phyloP scores from a whole-genome alignment of 2,888 invertebrate species.

The Chrysolina haemoptera region DNA sequence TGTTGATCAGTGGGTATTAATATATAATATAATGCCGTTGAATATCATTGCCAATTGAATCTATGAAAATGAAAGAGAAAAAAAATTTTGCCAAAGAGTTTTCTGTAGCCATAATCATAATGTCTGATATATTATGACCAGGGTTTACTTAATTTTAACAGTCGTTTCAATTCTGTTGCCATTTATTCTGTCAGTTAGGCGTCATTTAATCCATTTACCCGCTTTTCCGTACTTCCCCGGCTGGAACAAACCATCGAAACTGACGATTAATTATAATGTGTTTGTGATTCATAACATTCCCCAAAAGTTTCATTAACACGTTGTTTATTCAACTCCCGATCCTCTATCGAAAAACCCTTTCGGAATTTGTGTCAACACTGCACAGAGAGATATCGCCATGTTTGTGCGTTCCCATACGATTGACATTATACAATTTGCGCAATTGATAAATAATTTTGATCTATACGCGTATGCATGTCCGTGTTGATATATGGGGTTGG shows the following conservation, averaged over 20 bases:
- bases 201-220: neutral
- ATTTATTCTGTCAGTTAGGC: no score
- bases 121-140: no score
- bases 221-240: neutral
- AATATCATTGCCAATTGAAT: no score
- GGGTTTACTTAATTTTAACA: no score
- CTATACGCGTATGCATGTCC: slow-evolving; percentile 11
- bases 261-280: slow-evolving; percentile 20
- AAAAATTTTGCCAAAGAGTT: no score
- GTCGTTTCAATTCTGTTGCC: no score
- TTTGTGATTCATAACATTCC: slow-evolving; percentile 40
- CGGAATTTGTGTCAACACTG: slow-evolving; percentile 45
- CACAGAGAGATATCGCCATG: slow-evolving; percentile 42
- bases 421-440: slow-evolving; percentile 39
- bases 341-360: slow-evolving; percentile 33
- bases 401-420: slow-evolving; percentile 43
- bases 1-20: no score
- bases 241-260: neutral
- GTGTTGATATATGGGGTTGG: slow-evolving; percentile 11
- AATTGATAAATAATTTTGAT: slow-evolving; percentile 33
- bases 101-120: no score
- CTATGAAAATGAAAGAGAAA: no score
- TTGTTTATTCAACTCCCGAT: slow-evolving; percentile 39
- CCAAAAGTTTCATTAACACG: slow-evolving; percentile 41
- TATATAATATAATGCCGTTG: no score